These are phyloP conservation scores for Cynopterus sphinx DNA, from an alignment of 2,797 vertebrate species.

Conservation along the genomic window DNA sequence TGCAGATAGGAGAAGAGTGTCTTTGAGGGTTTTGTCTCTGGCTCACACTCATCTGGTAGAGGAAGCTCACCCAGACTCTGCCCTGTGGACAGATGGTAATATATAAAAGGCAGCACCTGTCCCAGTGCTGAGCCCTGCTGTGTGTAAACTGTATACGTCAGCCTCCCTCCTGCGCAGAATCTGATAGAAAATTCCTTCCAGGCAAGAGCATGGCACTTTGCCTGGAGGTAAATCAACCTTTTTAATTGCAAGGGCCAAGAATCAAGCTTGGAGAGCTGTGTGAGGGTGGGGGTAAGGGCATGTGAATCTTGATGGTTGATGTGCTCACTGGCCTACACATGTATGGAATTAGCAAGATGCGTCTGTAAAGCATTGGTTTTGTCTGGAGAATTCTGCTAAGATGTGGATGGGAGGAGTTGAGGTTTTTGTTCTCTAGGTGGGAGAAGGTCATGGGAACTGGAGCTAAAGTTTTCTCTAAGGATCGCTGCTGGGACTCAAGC, in stretches of 20 bases:
- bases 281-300: not conserved
- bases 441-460: not conserved
- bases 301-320: not conserved
- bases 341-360: not conserved
- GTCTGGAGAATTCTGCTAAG: not conserved
- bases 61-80: not conserved
- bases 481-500: not conserved
- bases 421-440: not conserved
- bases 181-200: constrained; percentile 17
- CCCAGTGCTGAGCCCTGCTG: not conserved
- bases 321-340: not conserved
- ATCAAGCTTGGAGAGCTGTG: not conserved
- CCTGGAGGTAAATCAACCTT: not conserved
- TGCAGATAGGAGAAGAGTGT: not conserved
- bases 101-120: not conserved
- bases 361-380: not conserved
- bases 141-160: not conserved
- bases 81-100: not conserved
- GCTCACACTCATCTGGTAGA: not conserved
- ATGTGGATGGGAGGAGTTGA: not conserved
- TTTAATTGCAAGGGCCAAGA: not conserved
- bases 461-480: not conserved
- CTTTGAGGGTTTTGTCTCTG: not conserved
- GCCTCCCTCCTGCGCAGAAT: not conserved
- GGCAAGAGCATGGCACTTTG: not conserved